These are phyloP conservation scores for Pantherophis alleghaniensis DNA, from an alignment of 2,797 vertebrate species.

Conservation along the genomic window DNA sequence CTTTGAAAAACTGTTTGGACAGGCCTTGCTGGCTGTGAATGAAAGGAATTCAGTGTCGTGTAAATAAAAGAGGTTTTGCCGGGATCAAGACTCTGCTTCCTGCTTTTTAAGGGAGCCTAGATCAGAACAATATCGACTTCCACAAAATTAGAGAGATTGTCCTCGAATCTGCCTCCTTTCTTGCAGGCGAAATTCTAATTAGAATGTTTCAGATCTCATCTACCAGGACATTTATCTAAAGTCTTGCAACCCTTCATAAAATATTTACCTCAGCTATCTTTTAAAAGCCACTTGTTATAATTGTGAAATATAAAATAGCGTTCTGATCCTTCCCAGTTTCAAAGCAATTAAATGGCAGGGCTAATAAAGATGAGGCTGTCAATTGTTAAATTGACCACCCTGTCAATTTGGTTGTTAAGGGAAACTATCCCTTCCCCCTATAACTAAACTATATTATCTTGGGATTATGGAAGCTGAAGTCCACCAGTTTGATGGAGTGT, in stretches of 20 bases:
- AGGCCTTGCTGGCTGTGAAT: too few relatives aligned
- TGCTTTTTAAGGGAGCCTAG: too few relatives aligned
- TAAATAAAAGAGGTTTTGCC: too few relatives aligned
- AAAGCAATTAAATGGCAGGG: neutral
- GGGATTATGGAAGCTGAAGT: neutral
- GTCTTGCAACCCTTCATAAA: neutral
- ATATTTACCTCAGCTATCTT: neutral
- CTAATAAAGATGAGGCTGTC: neutral
- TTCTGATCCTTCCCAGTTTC: neutral
- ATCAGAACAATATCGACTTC: neutral
- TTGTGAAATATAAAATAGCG: neutral
- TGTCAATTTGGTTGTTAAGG: neutral
- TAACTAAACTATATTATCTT: neutral
- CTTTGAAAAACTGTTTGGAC: too few relatives aligned
- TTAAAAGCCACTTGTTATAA: neutral
- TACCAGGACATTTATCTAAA: neutral
- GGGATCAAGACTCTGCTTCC: too few relatives aligned
- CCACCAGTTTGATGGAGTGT: neutral
- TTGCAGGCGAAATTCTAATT: neutral
- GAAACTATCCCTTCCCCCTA: fast-evolving
- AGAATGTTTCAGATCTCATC: neutral
- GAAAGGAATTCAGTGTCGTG: too few relatives aligned
- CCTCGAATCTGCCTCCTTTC: neutral
- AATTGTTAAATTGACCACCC: neutral
- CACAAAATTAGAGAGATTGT: neutral